These are phyloP conservation scores for Bradypus variegatus DNA, from an alignment of 2,797 vertebrate genomes.

Conservation along the genomic window DNA sequence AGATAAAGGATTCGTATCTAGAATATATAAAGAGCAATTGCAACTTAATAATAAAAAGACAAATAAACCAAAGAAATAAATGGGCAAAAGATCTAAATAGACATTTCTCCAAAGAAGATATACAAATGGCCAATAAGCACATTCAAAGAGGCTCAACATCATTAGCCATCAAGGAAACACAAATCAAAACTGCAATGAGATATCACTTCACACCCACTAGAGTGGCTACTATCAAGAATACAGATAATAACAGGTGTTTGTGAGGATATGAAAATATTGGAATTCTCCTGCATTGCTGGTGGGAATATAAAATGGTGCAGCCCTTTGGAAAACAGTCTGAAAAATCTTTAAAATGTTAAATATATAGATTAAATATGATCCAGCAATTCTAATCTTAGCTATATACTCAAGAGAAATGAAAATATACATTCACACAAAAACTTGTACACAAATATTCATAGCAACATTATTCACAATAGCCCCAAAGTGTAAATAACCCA, in stretches of 20 bases:
- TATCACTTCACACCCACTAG: background rate
- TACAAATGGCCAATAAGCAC: background rate
- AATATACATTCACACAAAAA: background rate
- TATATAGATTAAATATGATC: background rate
- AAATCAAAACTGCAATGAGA: background rate
- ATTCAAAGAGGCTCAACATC: background rate
- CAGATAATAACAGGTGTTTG: background rate
- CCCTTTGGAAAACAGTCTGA: background rate
- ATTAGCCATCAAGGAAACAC: background rate
- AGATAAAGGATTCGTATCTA: background rate
- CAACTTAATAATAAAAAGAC: background rate
- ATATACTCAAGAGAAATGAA: slow-evolving; percentile 18
- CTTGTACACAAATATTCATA: background rate
- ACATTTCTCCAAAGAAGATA: background rate
- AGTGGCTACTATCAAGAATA: background rate
- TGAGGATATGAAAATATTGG: background rate
- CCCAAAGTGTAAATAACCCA: background rate
- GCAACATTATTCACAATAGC: background rate
- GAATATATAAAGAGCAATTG: background rate
- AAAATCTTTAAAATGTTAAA: background rate
- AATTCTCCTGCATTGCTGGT: background rate
- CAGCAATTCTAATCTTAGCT: background rate
- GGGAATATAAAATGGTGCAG: background rate
- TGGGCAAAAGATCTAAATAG: background rate
- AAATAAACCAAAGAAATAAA: background rate